These are phyloP conservation scores for Rana temporaria DNA, from an alignment of 2,113 vertebrate species.

Conservation along the genomic window DNA sequence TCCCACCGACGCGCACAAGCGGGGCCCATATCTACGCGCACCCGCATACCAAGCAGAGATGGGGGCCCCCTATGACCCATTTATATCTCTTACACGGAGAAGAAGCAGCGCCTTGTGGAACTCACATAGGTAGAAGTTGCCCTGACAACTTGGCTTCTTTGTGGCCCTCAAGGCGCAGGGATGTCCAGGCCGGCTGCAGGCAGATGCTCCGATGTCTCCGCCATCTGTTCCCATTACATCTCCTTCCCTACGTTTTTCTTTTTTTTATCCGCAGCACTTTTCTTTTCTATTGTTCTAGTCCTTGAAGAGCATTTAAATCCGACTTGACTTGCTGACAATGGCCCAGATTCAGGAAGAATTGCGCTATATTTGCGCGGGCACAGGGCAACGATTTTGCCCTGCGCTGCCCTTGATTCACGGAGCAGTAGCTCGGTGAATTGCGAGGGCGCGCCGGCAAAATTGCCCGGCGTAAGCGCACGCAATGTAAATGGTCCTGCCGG, in stretches of 20 bases:
- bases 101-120: slow-evolving; percentile 8
- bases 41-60: neutral
- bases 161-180: slow-evolving; percentile 33
- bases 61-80: neutral
- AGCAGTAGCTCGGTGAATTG: no score
- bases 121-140: slow-evolving; percentile 41
- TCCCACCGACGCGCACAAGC: neutral
- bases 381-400: no score
- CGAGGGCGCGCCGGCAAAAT: no score
- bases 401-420: no score
- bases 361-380: no score
- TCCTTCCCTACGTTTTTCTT: slow-evolving; percentile 20
- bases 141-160: slow-evolving; percentile 47
- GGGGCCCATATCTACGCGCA: neutral
- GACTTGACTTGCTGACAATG: slow-evolving; percentile 11
- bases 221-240: slow-evolving; percentile 44
- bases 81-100: slow-evolving; percentile 32
- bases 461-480: no score
- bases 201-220: slow-evolving; percentile 36
- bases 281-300: slow-evolving; percentile 37
- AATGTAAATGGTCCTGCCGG: no score
- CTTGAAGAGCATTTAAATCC: slow-evolving; percentile 36
- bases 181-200: slow-evolving; percentile 44
- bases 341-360: no score
- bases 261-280: slow-evolving; percentile 39